Base-by-base conservation (phyloP, 2,113 vertebrate species). In the Herpetotheres cachinnans region DNA sequence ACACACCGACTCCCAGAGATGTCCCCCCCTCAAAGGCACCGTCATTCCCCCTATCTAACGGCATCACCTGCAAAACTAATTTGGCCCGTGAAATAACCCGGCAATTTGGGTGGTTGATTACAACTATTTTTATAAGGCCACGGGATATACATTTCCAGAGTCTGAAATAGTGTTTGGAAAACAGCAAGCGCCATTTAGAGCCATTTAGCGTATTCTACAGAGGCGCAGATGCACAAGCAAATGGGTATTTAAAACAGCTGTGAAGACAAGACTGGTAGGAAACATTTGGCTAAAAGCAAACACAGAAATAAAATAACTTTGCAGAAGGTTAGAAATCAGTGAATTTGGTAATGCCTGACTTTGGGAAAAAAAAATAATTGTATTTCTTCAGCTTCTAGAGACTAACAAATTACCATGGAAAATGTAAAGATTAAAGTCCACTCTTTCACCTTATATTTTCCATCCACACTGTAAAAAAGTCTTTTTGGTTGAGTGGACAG, bases 231-330 rank as follows among this genome's bases (percentile, higher is more conserved):
- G 3, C 79, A 34, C 21, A 25, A 69, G 89, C 55, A 70, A 38
- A 42, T 73, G 79, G 86, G 85, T 95, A 90, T 94, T 96, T 84
- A 94, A 88, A 95, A 50, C 95, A 96, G 92, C 92, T 95, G 95
- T 77, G 86, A 70, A 46, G 91, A 72, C 74, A 69, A 56, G 72
- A 46, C 72, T 71, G 82, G 82, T 71, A 87, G 89, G 92, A 78
- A 85, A 69, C 59, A 29, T 21, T 93, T 70, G 78, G 78, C 72
- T 52, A 21, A 87, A 89, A 76, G 70, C 67, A 81, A 91, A 80
- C 34, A 36, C 27, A 56, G 92, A 59, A 90, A 92, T 38, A 65
- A 74, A 96, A 78, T 29, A 65, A 66, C 65, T 93, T 55, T n/a
- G 55, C 86, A 93, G 82, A 85, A 85, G 79, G 63, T 14, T 61